A percentile compares a stretch with the other conserved stretches of the same genome.
Conservation (phyloP, 1,140 invertebrate species). For the Eubasilissa regina region DNA sequence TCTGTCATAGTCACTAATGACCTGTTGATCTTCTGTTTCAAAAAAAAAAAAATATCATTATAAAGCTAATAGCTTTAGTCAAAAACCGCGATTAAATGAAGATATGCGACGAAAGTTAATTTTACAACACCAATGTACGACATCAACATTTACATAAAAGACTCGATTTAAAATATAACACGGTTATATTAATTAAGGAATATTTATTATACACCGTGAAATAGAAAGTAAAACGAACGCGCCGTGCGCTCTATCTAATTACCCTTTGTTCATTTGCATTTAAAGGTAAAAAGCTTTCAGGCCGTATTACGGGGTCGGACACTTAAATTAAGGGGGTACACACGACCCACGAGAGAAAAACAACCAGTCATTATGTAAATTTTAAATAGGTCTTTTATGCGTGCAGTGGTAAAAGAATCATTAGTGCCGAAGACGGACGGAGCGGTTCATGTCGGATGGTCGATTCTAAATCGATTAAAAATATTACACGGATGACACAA, state of each 20-base stretch:
- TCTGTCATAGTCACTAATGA: no score
- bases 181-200: constrained; percentile 39
- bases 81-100: no score
- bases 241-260: constrained; percentile 33
- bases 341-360: constrained; percentile 34
- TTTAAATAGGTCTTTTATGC: constrained; percentile 32
- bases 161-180: constrained; percentile 38
- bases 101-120: no score
- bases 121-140: constrained; percentile 14
- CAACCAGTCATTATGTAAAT: constrained; percentile 47
- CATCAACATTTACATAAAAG: constrained; percentile 35
- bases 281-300: constrained; percentile 45
- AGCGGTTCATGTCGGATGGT: not conserved
- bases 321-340: constrained; percentile 44
- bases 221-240: constrained; percentile 21
- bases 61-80: no score
- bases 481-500: constrained; percentile 39
- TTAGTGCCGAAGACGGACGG: constrained; percentile 24
- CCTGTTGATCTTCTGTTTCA: no score
- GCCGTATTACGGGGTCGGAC: constrained; percentile 39
- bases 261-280: constrained; percentile 44
- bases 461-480: constrained; percentile 21
- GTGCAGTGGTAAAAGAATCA: constrained; percentile 13
- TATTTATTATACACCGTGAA: constrained; percentile 36
- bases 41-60: no score